Evolutionary conservation across 2,888 invertebrate species (phyloP).

Genomic region (Amiota communis): DNA sequence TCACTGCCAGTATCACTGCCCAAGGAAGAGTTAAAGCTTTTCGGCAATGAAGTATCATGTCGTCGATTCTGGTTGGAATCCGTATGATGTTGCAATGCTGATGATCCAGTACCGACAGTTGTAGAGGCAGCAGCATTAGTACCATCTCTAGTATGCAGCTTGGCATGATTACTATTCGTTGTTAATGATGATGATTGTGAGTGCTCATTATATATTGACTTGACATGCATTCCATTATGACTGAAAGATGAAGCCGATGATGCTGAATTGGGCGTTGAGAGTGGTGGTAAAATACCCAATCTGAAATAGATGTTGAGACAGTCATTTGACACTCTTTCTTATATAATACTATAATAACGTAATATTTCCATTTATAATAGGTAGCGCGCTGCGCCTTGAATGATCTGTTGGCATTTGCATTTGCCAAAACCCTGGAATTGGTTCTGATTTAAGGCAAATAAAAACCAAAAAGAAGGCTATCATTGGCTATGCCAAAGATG

Average conservation of each 20-base stretch:
- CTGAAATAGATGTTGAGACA: slow-evolving; percentile 39
- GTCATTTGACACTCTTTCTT: no score
- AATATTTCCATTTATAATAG: no score
- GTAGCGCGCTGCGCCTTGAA: no score
- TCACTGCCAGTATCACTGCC: slow-evolving; percentile 85
- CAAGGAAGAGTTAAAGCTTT: slow-evolving; percentile 81
- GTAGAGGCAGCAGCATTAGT: background rate
- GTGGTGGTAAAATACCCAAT: slow-evolving; percentile 67
- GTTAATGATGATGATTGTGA: background rate
- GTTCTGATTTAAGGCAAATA: no score
- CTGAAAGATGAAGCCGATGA: slow-evolving; percentile 35
- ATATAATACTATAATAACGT: no score
- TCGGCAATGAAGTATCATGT: slow-evolving; percentile 69
- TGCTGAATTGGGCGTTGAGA: slow-evolving; percentile 37
- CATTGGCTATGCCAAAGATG: no score
- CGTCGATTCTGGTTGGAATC: slow-evolving; percentile 50
- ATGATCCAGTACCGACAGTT: background rate
- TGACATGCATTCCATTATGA: slow-evolving; percentile 19
- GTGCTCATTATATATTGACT: slow-evolving; percentile 27
- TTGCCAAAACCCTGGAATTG: no score
- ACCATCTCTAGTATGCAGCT: no score
- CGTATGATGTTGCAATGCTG: slow-evolving; percentile 41
- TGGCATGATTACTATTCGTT: background rate
- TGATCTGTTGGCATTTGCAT: no score
- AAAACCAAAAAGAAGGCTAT: no score